These are phyloP conservation scores for Epizoanthus rinbou DNA, from an alignment of 92 coral and sea anemone genomes.

Conservation along the genomic window DNA sequence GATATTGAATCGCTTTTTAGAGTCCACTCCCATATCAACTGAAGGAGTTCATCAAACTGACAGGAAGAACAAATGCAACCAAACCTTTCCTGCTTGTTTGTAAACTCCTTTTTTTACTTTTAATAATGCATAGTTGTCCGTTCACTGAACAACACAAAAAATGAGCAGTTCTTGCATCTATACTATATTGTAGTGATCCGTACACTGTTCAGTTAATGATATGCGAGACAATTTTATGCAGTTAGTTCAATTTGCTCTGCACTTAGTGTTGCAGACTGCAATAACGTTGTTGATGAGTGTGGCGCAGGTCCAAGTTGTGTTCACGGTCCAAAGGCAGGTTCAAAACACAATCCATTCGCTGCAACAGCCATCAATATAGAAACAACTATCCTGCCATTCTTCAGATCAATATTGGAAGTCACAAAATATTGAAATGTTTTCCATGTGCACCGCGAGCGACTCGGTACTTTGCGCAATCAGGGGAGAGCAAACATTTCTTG, in stretches of 20 bases:
- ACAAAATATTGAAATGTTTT: background rate
- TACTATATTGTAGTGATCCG: too few species aligned
- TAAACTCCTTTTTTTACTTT: background rate
- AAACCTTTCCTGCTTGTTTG: background rate
- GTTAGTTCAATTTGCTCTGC: background rate
- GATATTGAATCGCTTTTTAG: background rate
- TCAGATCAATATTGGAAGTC: background rate
- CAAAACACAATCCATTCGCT: background rate
- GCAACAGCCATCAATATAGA: background rate
- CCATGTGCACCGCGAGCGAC: background rate
- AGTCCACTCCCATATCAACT: background rate
- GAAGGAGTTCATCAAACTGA: background rate
- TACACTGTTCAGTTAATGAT: background rate
- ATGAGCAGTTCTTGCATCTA: background rate
- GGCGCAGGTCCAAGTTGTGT: background rate
- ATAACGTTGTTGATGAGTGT: too few species aligned
- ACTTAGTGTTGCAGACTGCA: background rate
- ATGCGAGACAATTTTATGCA: background rate
- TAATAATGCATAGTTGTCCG: background rate
- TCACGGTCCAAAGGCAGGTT: slow-evolving; percentile 6
- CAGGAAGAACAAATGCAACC: background rate
- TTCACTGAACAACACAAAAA: background rate
- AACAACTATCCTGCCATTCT: background rate
- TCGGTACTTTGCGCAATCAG: background rate
- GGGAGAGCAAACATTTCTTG: background rate